Evolutionary conservation across 2,888 invertebrate species (phyloP), one percentile per base, ranked within the genome.

Genomic region (Diloba caeruleocephala): DNA sequence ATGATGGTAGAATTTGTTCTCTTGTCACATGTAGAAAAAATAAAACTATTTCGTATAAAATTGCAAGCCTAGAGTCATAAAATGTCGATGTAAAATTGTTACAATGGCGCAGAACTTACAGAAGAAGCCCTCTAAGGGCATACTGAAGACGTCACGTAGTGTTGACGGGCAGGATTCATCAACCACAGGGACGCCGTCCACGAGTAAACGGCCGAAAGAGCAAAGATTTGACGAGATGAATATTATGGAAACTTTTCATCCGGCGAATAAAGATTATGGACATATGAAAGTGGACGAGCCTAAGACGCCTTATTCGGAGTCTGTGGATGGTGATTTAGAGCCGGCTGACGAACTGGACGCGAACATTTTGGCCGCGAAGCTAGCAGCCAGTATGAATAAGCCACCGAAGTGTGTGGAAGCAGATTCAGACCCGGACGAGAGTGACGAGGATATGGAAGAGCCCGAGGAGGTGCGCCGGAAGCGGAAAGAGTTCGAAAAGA

Each of bases 221-320:
- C 95, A 98, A 81, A 97, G 98, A 94, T 98, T 98, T 94, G 99
- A 99, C 90, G 99, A 99, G 94, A 98, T 99, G 96, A 99, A 99
- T 92, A 99, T 99, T 69, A 95, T 99, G 76, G 99, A 98, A 70
- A 99, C 99, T 0, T 96, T 98, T 80, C 99, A 99, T 94, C 99
- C 99, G 31, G 95, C 97, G 14, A 98, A 98, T 87, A 99, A 99
- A 93, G 99, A 99, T 91, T 99, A 99, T 90, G 99, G 99, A 6
- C 98, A 98, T 82, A 99, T 99, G 99, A 99, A 99, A 92, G 89
- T 92, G 26, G 98, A 98, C 78, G 99, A 99, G 90, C 99, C 99
- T 1, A 99, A 99, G 89, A 99, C 99, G 17, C 99, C 99, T 28
- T 95, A 85, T 74, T 92, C 94, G 3, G 96, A 96, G 77, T 87